A percentile compares a stretch with the other conserved stretches of the same genome.
phyloP scores from a whole-genome alignment of 2,113 vertebrate species.

The Potamarius usumacintae region DNA sequence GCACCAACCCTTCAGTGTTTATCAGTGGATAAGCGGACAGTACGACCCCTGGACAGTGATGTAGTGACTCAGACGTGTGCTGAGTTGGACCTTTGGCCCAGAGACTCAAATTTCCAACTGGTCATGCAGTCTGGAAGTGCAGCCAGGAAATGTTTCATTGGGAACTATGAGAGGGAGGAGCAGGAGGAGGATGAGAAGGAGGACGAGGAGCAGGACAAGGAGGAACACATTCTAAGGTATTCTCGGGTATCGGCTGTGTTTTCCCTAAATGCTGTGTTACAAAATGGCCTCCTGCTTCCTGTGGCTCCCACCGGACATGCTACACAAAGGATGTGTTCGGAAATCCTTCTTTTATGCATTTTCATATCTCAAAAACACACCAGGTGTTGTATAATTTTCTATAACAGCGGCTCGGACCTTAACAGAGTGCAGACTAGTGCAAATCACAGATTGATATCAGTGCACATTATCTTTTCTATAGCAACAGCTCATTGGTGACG shows the following conservation, averaged over 20 bases:
- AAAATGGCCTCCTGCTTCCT: conserved; percentile 14
- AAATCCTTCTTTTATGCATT: not conserved
- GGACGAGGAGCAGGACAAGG: not conserved
- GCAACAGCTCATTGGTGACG: not conserved
- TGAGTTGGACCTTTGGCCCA: conserved; percentile 39
- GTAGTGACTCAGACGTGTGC: conserved; percentile 30
- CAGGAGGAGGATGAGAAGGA: not conserved
- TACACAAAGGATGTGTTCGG: no score
- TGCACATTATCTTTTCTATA: not conserved
- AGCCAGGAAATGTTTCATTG: conserved; percentile 63
- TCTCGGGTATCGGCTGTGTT: not conserved
- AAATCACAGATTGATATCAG: not conserved
- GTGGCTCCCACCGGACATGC: not conserved
- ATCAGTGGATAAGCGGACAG: conserved; percentile 27
- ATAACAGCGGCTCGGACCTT: not conserved
- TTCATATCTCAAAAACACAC: not conserved
- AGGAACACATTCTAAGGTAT: not conserved
- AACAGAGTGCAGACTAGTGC: no score
- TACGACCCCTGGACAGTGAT: not conserved
- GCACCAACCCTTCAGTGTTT: not conserved
- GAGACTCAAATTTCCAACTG: conserved; percentile 53
- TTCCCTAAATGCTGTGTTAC: not conserved
- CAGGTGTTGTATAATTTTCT: not conserved
- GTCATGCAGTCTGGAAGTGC: conserved; percentile 34
- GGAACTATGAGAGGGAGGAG: conserved; percentile 37